Conservation (phyloP, 23 tunicate genomes). For the Styela clava region DNA sequence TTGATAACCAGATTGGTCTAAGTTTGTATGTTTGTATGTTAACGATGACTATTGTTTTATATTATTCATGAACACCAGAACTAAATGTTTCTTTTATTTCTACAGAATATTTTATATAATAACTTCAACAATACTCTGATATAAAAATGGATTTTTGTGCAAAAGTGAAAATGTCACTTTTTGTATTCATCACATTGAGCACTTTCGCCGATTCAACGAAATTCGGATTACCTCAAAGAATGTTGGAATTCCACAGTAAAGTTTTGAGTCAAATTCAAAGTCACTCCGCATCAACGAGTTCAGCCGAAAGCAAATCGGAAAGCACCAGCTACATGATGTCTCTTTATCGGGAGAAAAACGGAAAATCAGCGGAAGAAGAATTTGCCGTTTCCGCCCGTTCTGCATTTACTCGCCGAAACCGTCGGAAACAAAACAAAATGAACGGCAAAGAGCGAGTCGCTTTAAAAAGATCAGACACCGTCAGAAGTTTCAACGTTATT, state of each 20-base stretch:
- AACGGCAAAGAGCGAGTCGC: conserved; percentile 34
- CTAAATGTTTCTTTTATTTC: background rate
- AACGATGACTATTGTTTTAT: no score
- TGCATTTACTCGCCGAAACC: background rate
- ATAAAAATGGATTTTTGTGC: background rate
- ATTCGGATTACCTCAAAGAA: background rate
- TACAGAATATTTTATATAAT: background rate
- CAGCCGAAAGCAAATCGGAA: background rate
- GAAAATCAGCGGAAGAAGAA: background rate
- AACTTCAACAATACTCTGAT: background rate
- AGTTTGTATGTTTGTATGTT: no score
- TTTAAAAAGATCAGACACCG: conserved; percentile 52
- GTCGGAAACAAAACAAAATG: background rate
- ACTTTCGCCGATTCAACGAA: background rate
- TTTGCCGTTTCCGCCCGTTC: conserved; percentile 1
- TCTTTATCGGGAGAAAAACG: background rate
- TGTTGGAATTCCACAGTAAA: background rate
- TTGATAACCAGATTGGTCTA: no score
- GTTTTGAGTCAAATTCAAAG: background rate
- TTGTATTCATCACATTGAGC: background rate
- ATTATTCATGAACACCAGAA: no score
- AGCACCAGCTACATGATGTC: conserved; percentile 4
- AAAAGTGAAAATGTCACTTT: background rate
- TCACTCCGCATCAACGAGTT: background rate
- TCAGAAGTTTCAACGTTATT: conserved; percentile 51